Evolutionary conservation across 2,113 vertebrate species (phyloP).

Genomic region (Antennarius striatus): DNA sequence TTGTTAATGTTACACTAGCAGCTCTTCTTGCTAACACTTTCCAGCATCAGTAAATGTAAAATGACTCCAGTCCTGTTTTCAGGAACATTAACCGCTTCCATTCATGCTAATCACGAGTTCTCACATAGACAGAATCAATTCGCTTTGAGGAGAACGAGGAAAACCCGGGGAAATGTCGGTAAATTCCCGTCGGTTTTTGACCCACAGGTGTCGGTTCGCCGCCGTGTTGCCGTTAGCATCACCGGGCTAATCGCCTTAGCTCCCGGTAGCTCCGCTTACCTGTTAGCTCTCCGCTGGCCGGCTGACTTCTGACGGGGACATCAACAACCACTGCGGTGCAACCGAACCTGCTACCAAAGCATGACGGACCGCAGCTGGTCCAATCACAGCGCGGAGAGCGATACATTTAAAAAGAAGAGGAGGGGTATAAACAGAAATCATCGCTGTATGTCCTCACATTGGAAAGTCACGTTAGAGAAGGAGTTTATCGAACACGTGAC

Average conservation of each 20-base stretch:
- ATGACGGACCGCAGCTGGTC: constrained; percentile 14
- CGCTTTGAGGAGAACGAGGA: neutral
- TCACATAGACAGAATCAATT: neutral
- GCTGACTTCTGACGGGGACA: constrained; percentile 64
- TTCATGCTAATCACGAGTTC: constrained; percentile 35
- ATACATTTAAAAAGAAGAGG: no score
- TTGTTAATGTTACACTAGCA: neutral
- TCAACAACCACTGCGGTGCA: constrained; percentile 43
- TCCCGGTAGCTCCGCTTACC: constrained; percentile 1
- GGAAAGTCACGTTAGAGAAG: no score
- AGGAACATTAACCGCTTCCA: constrained; percentile 8
- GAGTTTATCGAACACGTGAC: no score
- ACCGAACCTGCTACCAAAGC: constrained; percentile 32
- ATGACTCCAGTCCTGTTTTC: neutral
- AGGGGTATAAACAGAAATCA: no score
- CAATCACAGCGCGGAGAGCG: constrained; percentile 48
- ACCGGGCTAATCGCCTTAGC: constrained; percentile 23
- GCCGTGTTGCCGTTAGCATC: no score
- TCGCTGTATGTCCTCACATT: no score
- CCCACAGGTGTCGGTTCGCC: no score
- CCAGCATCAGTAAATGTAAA: neutral
- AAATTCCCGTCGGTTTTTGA: neutral
- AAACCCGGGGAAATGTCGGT: neutral
- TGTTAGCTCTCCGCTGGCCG: constrained; percentile 8
- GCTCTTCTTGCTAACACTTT: neutral